Evolutionary conservation across 1,140 invertebrate species (phyloP), one percentile per base, ranked within the genome.

Genomic region (Drosophila navojoa): DNA sequence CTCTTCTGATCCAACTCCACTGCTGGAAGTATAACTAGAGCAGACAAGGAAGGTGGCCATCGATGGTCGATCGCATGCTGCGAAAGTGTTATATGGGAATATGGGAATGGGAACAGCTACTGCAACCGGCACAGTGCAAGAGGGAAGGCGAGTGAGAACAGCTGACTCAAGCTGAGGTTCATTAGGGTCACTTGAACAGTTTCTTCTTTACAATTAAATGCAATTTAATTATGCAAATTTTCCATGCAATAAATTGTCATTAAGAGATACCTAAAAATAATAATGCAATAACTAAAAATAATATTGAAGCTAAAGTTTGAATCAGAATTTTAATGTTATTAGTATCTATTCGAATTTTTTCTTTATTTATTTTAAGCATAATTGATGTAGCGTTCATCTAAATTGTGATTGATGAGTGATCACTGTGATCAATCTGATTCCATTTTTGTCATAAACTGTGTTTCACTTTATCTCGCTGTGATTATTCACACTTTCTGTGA

Each of bases 21-120:
- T 13, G 19, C 38, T 52, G 16, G 10, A 9, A n/a, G 9, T 29
- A 10, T 42, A 32, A 4, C n/a, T 10, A 52, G 22, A 27, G 13
- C 1, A 4, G n/a, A 6, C 16, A 27, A 15, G 16, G 35, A 40
- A 15, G 49, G 55, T 27, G 55, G 11, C 38, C 62, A 67, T 77
- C 44, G 50, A 75, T 71, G 57, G 53, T 35, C 71, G 76, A 74
- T 77, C 71, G 55, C 68, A 57, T 47, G 62, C 52, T 66, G 74
- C 25, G 59, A 68, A 80, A 80, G 64, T 80, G 71, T 78, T 80
- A 75, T 75, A 71, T 78, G 77, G 67, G 64, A 80, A 78, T 63
- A n/a, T n/a, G 62, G 44, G 42, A 29, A 47, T 11, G 35, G 32
- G 32, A 38, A 35, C 38, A 58, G 55, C n/a, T 58, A 22, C 2